Percentiles rank a stretch among this genome's conserved stretches.
Conservation (phyloP, 1,140 invertebrate genomes). For the Trinorchestia longiramus region DNA sequence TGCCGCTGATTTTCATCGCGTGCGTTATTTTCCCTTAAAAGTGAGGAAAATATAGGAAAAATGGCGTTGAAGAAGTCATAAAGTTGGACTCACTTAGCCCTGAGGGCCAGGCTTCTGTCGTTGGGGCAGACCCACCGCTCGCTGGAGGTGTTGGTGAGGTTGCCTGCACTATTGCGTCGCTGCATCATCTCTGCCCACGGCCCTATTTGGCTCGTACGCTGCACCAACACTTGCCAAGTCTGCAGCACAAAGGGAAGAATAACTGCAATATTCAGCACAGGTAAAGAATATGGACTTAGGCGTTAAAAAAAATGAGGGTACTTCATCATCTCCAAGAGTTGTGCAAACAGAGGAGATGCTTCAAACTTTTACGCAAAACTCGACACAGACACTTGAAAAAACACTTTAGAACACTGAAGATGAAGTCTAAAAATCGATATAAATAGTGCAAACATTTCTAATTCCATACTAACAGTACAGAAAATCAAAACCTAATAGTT, state of each 20-base stretch:
- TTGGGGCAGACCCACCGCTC: conserved; percentile 48
- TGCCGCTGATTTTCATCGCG: background rate
- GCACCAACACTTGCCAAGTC: background rate
- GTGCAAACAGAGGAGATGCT: background rate
- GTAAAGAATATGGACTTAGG: background rate
- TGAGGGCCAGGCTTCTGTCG: conserved; percentile 29
- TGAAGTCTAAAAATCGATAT: background rate
- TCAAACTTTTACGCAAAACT: background rate
- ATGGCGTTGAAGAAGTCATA: background rate
- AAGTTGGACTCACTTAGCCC: background rate
- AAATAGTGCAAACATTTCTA: background rate
- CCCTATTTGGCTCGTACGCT: background rate
- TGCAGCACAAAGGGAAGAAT: background rate
- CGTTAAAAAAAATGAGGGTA: background rate
- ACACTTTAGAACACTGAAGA: background rate
- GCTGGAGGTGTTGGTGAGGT: background rate
- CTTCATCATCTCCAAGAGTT: background rate
- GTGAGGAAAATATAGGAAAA: background rate
- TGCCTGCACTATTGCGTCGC: conserved; percentile 29
- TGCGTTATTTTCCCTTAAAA: no score
- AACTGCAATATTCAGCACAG: background rate
- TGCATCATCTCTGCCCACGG: background rate
- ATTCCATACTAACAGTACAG: background rate
- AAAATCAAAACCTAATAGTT: background rate
- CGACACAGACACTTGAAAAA: no score